These are phyloP conservation scores for Megaceryle torquata DNA, from an alignment of 2,113 vertebrate species.

Conservation along the genomic window DNA sequence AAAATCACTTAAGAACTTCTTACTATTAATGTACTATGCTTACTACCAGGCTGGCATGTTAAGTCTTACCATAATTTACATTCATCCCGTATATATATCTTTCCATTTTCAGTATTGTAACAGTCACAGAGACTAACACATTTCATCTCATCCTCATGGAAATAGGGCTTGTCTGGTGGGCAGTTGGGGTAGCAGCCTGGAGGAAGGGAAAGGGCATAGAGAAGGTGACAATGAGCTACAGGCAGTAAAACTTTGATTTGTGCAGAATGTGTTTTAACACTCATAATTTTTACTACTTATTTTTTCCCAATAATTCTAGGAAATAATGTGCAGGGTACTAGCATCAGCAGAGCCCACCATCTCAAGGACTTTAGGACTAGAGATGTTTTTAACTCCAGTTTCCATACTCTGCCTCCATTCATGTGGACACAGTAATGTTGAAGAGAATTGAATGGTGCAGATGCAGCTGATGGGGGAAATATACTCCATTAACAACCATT, in stretches of 20 bases:
- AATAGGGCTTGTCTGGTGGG: conserved; percentile 80
- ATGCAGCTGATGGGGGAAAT: not conserved
- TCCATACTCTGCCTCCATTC: not conserved
- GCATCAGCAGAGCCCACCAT: not conserved
- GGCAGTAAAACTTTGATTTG: not conserved
- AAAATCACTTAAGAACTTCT: not conserved
- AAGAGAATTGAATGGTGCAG: not conserved
- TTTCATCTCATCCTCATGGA: conserved; percentile 84
- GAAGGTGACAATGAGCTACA: not conserved
- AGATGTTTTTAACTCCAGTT: not conserved
- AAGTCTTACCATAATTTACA: conserved; percentile 81
- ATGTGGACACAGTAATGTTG: not conserved
- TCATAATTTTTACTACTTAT: not conserved
- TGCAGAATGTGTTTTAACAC: not conserved
- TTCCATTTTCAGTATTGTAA: conserved; percentile 65
- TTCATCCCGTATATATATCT: conserved; percentile 72
- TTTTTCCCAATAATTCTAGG: not conserved
- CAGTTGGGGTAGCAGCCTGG: conserved; percentile 91
- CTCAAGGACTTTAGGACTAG: not conserved
- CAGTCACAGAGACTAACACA: conserved; percentile 83
- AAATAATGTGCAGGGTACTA: not conserved
- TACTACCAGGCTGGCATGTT: not conserved
- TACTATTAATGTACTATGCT: not conserved
- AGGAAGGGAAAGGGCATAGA: not conserved
- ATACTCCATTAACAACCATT: not conserved